Evolutionary conservation across 1,140 invertebrate genomes (phyloP).

Genomic region (Mycetomoellerius zeteki): DNA sequence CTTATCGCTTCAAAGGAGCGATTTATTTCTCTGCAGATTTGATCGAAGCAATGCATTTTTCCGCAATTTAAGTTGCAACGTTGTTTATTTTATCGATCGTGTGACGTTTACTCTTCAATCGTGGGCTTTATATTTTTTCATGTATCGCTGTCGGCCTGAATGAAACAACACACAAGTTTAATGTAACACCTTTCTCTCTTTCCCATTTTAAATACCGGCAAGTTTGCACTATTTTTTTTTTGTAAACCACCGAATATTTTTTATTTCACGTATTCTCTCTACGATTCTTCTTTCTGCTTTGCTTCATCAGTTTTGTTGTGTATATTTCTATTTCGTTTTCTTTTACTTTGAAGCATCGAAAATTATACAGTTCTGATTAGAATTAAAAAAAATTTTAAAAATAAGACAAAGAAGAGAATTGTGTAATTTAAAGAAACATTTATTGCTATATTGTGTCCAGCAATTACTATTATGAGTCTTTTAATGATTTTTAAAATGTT

Average conservation of each 20-base stretch:
- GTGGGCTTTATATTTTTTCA: slow-evolving; percentile 38
- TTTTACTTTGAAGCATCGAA: not conserved
- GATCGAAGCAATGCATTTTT: slow-evolving; percentile 32
- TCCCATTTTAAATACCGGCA: slow-evolving; percentile 7
- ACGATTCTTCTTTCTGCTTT: not conserved
- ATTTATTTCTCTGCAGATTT: slow-evolving; percentile 38
- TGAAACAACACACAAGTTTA: slow-evolving; percentile 4
- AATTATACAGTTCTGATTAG: not conserved
- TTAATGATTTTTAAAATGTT: not conserved
- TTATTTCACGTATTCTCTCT: slow-evolving; percentile 2
- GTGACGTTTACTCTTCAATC: not conserved
- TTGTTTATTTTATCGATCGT: slow-evolving; percentile 45
- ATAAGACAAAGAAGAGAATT: not conserved
- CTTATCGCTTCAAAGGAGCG: slow-evolving; percentile 32
- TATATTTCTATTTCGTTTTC: not conserved
- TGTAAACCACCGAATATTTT: slow-evolving; percentile 43
- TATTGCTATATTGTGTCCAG: not conserved
- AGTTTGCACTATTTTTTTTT: not conserved
- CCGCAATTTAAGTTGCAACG: slow-evolving; percentile 20
- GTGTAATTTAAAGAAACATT: not conserved
- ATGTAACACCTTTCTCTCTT: not conserved
- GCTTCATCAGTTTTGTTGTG: slow-evolving; percentile 11
- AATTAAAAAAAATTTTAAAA: not conserved
- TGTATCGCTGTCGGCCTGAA: not conserved
- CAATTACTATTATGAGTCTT: not conserved